These are phyloP conservation scores for Silurus meridionalis DNA, from an alignment of 2,113 vertebrate genomes.

Conservation along the genomic window DNA sequence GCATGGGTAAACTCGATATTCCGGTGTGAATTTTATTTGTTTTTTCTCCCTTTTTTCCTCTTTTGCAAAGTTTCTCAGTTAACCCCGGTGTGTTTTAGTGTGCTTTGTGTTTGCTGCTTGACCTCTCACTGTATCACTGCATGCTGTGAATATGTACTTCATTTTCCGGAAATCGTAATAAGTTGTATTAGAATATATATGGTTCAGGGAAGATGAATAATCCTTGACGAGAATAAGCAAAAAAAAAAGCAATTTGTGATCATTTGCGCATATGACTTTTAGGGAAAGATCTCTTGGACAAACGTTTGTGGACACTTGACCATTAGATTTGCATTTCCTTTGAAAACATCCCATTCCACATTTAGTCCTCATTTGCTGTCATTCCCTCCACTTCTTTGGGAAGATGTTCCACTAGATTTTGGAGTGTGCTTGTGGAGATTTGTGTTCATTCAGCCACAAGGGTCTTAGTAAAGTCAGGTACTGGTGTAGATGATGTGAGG, in stretches of 20 bases:
- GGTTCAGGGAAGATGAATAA: background rate
- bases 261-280: too few species aligned
- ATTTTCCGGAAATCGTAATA: background rate
- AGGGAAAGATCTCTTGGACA: too few species aligned
- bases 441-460: too few species aligned
- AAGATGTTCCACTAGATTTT: too few species aligned
- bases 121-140: background rate
- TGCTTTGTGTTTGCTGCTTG: background rate
- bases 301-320: too few species aligned
- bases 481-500: too few species aligned
- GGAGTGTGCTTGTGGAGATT: too few species aligned
- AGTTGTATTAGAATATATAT: background rate
- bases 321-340: too few species aligned
- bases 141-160: background rate
- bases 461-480: too few species aligned
- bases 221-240: background rate
- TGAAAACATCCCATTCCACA: too few species aligned
- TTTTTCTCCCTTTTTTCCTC: background rate
- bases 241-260: background rate
- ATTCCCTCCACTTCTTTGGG: too few species aligned
- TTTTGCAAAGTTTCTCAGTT: background rate
- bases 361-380: too few species aligned
- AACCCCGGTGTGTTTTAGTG: background rate
- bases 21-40: background rate
- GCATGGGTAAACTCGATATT: conserved; percentile 1